Evolutionary conservation across 2,113 vertebrate genomes (phyloP).

Genomic region (Crotalus viridis): DNA sequence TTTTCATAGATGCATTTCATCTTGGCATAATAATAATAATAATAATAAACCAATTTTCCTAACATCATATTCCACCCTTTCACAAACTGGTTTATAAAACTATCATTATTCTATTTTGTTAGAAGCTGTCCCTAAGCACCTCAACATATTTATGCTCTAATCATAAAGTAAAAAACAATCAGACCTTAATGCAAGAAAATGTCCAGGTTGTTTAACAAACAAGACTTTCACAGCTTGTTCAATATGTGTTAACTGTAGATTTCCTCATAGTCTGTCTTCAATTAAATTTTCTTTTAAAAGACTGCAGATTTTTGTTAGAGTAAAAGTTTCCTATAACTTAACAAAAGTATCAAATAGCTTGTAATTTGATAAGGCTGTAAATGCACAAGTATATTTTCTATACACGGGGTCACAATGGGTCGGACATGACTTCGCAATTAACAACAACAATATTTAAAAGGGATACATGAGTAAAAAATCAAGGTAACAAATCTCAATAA

Average conservation of each 20-base stretch:
- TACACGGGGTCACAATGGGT: not conserved
- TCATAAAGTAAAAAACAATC: not conserved
- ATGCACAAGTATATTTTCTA: not conserved
- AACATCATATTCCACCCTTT: not conserved
- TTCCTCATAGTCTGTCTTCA: not conserved
- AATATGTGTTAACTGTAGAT: not conserved
- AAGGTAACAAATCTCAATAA: not conserved
- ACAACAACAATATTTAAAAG: not conserved
- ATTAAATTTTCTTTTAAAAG: not conserved
- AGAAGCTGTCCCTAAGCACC: not conserved
- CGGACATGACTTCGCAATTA: too few relatives aligned
- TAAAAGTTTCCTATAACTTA: not conserved
- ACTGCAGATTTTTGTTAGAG: not conserved
- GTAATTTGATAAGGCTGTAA: not conserved
- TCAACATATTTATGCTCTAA: not conserved
- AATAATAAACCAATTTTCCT: accelerated
- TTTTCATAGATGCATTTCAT: not conserved
- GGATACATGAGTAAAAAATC: not conserved
- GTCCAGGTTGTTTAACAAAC: not conserved
- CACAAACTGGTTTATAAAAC: not conserved
- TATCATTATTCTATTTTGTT: not conserved
- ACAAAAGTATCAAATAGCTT: not conserved
- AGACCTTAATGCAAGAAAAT: not conserved
- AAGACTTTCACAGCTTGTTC: not conserved
- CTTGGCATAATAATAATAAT: not conserved